Evolutionary conservation across 2,113 vertebrate genomes (phyloP).

Genomic region (Takifugu flavidus): DNA sequence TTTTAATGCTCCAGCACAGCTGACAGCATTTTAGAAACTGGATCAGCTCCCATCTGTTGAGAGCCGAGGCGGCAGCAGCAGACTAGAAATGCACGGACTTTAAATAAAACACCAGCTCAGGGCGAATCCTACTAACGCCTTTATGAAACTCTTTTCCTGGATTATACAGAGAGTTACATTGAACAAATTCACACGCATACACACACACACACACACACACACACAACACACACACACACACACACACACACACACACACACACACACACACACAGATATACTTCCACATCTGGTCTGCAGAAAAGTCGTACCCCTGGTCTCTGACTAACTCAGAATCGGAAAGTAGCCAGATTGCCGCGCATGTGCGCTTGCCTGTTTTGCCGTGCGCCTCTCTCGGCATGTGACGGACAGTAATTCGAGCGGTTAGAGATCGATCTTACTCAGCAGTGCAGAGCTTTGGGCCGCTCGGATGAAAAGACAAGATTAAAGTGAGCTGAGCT

Average conservation of each 20-base stretch:
- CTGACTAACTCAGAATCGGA: conserved; percentile 9
- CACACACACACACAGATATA: too few relatives aligned
- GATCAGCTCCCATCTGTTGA: background rate
- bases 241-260: too few relatives aligned
- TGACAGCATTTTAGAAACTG: background rate
- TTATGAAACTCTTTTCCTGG: background rate
- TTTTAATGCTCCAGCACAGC: background rate
- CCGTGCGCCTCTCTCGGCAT: background rate
- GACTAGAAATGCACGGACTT: background rate
- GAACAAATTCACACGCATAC: background rate
- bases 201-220: too few relatives aligned
- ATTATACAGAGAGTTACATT: background rate
- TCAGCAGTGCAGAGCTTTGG: conserved; percentile 27
- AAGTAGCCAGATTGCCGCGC: conserved; percentile 6
- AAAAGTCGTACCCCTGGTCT: conserved; percentile 28
- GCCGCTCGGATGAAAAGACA: conserved; percentile 42
- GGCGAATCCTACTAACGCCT: too few relatives aligned
- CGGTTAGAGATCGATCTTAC: conserved; percentile 34
- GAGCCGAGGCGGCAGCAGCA: background rate
- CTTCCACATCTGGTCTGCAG: conserved; percentile 47
- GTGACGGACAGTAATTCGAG: conserved; percentile 9
- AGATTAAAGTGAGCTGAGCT: conserved; percentile 12
- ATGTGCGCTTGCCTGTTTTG: background rate
- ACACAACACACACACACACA: too few relatives aligned
- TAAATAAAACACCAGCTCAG: too few relatives aligned